These are phyloP conservation scores for Netelia inedita DNA, from an alignment of 2,888 invertebrate genomes.

Conservation along the genomic window DNA sequence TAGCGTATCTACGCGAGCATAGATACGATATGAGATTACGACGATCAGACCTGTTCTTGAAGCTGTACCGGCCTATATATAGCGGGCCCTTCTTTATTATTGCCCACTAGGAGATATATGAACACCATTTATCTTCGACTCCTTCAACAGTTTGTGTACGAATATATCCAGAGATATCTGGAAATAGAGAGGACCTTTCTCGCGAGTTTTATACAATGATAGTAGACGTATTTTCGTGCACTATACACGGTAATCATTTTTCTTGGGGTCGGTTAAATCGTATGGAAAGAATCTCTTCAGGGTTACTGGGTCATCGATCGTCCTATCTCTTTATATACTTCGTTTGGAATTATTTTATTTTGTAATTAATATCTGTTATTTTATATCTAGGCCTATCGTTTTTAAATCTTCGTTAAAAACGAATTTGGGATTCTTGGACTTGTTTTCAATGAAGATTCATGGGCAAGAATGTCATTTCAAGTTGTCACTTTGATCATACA, in stretches of 20 bases:
- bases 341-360: neutral
- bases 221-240: neutral
- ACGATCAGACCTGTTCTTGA: conserved; percentile 5
- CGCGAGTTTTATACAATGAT: neutral
- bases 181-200: neutral
- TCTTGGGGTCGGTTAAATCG: neutral
- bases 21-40: conserved; percentile 34
- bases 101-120: conserved; percentile 23
- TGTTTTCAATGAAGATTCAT: too few relatives aligned
- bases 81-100: neutral
- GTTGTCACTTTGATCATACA: too few relatives aligned
- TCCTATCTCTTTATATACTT: neutral
- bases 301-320: conserved; percentile 3
- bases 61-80: neutral
- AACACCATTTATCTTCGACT: conserved; percentile 14
- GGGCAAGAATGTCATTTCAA: too few relatives aligned
- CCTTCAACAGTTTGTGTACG: neutral
- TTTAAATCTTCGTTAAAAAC: too few relatives aligned
- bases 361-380: neutral
- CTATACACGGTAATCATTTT: neutral
- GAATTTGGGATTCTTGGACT: too few relatives aligned
- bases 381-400: neutral
- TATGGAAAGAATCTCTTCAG: neutral
- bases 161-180: neutral
- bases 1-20: neutral